A percentile compares a stretch with the other conserved stretches of the same genome.
phyloP scores from a whole-genome alignment of 2,797 vertebrate genomes.

The Paramormyrops hopkinsi region DNA sequence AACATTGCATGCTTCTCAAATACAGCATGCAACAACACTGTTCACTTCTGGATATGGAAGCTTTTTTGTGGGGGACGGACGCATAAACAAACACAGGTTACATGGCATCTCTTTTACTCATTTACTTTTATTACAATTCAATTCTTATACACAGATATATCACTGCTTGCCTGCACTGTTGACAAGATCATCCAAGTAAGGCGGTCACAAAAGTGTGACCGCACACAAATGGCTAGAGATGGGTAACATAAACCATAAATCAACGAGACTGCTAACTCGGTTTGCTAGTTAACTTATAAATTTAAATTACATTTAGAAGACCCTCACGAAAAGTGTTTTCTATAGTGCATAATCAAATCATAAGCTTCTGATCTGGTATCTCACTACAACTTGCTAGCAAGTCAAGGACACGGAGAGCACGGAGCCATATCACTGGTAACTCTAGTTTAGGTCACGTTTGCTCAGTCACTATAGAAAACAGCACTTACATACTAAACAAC shows the following conservation, averaged over 20 bases:
- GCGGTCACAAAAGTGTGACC: background rate
- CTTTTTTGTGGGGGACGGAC: background rate
- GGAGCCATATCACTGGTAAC: background rate
- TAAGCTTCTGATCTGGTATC: background rate
- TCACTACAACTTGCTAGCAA: conserved; percentile 11
- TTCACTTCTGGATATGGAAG: background rate
- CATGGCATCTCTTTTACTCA: background rate
- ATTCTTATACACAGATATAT: background rate
- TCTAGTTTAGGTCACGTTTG: background rate
- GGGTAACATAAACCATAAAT: background rate
- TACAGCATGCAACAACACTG: background rate
- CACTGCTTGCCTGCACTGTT: background rate
- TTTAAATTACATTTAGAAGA: background rate
- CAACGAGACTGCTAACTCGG: background rate
- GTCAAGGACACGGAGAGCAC: conserved; percentile 22
- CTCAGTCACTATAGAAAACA: background rate
- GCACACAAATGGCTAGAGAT: background rate
- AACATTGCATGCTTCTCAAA: background rate
- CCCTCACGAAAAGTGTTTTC: background rate
- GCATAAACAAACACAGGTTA: background rate
- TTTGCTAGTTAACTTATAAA: background rate
- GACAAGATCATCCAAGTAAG: background rate
- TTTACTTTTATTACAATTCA: background rate
- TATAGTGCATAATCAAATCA: background rate
- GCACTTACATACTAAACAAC: background rate